Evolutionary conservation across 2,888 invertebrate genomes (phyloP), one percentile per base, ranked within the genome.

Genomic region (Lissonota sp.): DNA sequence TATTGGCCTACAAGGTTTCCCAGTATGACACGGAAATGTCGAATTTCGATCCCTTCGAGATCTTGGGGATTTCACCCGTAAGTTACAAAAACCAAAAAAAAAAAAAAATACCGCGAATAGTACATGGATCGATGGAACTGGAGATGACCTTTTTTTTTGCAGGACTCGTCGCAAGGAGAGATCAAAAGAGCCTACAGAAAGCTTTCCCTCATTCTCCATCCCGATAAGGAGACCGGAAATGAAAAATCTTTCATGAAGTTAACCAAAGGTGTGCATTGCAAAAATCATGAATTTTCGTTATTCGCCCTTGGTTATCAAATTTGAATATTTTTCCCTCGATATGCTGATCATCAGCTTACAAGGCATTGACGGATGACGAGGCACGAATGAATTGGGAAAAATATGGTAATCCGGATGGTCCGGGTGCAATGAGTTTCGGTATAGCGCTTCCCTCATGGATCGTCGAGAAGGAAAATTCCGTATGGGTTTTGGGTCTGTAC

Each of bases 381-480:
- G 97, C 99, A 1, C 95, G 98, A 84, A 96, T 97, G 91, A 99
- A 99, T 93, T 99, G 99, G 98, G 99, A 99, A 91, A 98, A 98
- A 92, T 99, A 99, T 95, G 99, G 99, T 26, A 99, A 99, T 94
- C 99, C 99, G 0, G 99, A 99, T 94, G 99, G 99, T 3, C 99
- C 99, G 0, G 99, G 99, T 83, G 99, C 99, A 37, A 99, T 99
- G 96, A 98, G 98, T 88, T 99, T 99, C 95, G 99, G 99, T 78
- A 99, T 99, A 91, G 99, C 99, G 6, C 93, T 99, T 71, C 99
- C 99, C 5, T 99, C 99, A 72, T 99, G 99, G 99, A 99, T 99
- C 92, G 99, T 99, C 7, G 99, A 99, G 91, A 99, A 99, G 92
- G 98, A 99, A 93, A 99, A 99, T 92, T 99, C 99, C 86, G 96